Percentiles rank a stretch among this genome's conserved stretches.
Evolutionary conservation across 1,140 invertebrate genomes (phyloP).

Genomic region (Pygmarrhopalites habei): DNA sequence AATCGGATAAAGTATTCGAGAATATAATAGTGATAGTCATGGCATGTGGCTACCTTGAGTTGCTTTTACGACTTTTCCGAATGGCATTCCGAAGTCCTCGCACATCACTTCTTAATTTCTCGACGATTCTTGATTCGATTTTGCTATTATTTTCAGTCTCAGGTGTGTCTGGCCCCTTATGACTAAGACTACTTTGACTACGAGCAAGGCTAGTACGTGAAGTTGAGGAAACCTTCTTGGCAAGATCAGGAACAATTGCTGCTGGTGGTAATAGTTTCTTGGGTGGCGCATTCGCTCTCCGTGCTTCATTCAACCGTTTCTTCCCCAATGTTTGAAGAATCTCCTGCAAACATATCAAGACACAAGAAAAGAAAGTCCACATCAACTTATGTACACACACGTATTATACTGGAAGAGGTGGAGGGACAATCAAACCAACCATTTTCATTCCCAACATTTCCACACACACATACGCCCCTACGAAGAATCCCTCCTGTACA

Average conservation of each 20-base stretch:
- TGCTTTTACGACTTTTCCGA: constrained; percentile 51
- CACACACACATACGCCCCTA: no score
- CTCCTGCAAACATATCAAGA: constrained; percentile 41
- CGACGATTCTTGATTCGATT: constrained; percentile 68
- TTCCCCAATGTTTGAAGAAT: constrained; percentile 78
- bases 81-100: constrained; percentile 64
- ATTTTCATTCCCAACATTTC: no score
- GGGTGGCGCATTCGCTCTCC: constrained; percentile 43
- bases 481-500: no score
- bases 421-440: no score
- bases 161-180: constrained; percentile 18
- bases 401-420: no score
- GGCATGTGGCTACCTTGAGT: constrained; percentile 40
- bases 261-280: no score
- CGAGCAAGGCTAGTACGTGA: constrained; percentile 9
- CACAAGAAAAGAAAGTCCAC: no score
- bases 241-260: neutral
- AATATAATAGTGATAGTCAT: no score
- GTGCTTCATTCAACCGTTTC: constrained; percentile 78
- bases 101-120: constrained; percentile 72
- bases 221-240: constrained; percentile 9
- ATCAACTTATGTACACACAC: no score
- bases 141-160: constrained; percentile 50
- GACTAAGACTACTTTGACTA: constrained; percentile 19
- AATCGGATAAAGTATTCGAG: no score